phyloP scores from a whole-genome alignment of 2,888 invertebrate genomes.

The Stenotaenia linearis region DNA sequence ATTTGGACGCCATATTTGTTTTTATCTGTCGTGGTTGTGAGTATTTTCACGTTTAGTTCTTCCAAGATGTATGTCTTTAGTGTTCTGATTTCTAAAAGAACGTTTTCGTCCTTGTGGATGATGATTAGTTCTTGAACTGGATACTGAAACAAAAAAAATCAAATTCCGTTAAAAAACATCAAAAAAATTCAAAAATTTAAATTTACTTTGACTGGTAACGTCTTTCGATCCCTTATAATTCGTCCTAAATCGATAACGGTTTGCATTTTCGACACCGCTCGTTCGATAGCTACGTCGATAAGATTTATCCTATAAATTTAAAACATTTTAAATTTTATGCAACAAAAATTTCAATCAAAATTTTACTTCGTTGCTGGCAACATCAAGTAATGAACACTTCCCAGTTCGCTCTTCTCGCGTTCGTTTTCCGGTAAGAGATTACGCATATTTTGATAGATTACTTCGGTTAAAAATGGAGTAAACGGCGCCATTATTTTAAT shows the following conservation, averaged over 20 bases:
- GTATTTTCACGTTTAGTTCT: conserved; percentile 82
- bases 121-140: conserved; percentile 94
- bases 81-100: conserved; percentile 69
- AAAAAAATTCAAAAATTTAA: neutral
- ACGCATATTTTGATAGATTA: conserved; percentile 84
- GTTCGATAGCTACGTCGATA: conserved; percentile 79
- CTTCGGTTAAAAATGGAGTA: conserved; percentile 91
- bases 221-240: conserved; percentile 84
- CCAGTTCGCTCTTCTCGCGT: conserved; percentile 48
- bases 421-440: conserved; percentile 55
- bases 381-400: conserved; percentile 88
- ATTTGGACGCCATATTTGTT: conserved; percentile 84
- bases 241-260: conserved; percentile 89
- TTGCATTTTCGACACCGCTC: conserved; percentile 88
- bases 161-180: conserved; percentile 12
- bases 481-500: conserved; percentile 93
- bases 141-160: conserved; percentile 57
- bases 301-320: conserved; percentile 46
- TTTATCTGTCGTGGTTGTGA: conserved; percentile 83
- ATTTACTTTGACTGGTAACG: conserved; percentile 73
- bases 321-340: conserved; percentile 29
- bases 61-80: conserved; percentile 80
- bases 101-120: conserved; percentile 74
- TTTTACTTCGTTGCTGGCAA: conserved; percentile 62
- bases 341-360: neutral